Evolutionary conservation across 2,797 vertebrate genomes (phyloP).

Genomic region (Pristis pectinata): DNA sequence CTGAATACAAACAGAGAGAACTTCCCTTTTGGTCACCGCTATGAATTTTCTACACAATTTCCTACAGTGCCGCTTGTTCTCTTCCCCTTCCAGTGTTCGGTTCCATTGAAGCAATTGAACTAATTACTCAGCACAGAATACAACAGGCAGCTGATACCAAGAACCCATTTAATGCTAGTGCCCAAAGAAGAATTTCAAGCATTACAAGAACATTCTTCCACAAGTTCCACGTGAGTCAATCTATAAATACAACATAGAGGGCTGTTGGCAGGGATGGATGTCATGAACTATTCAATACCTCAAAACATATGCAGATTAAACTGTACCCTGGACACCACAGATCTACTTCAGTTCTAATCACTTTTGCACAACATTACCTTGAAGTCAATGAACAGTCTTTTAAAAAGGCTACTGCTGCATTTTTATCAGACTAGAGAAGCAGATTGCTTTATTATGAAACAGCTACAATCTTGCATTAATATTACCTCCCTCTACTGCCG

Average conservation of each 20-base stretch:
- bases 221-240: background rate
- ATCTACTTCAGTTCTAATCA: background rate
- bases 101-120: too few species aligned
- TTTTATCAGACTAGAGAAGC: constrained; percentile 16
- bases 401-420: background rate
- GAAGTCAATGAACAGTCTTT: background rate
- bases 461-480: background rate
- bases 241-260: background rate
- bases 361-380: background rate
- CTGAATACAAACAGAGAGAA: too few species aligned
- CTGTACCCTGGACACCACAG: background rate
- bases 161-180: too few species aligned
- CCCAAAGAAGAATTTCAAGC: too few species aligned
- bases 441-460: background rate
- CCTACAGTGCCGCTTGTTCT: too few species aligned
- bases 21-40: too few species aligned
- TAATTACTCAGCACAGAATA: too few species aligned
- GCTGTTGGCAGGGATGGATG: background rate
- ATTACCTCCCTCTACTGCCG: background rate
- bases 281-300: background rate
- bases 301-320: background rate
- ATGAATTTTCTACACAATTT: too few species aligned
- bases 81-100: too few species aligned
- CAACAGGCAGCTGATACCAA: too few species aligned
- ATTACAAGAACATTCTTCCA: background rate